phyloP scores from a whole-genome alignment of 2,797 vertebrate species.

The Coregonus ussuriensis region DNA sequence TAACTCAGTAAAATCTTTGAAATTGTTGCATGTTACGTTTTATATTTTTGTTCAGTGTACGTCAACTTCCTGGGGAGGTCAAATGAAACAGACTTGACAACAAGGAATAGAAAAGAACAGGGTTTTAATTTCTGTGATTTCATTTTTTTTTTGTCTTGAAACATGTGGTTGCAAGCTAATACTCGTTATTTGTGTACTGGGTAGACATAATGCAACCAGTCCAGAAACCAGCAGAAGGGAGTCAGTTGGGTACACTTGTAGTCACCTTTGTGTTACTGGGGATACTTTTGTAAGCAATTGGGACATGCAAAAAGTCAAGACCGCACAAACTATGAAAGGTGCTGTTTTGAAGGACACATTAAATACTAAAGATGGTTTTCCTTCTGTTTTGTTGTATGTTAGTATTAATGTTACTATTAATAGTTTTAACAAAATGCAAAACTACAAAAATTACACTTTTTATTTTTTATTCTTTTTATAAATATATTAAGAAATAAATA shows the following conservation, averaged over 20 bases:
- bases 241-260: constrained; percentile 50
- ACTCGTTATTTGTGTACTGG: constrained; percentile 60
- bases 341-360: constrained; percentile 77
- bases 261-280: constrained; percentile 23
- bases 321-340: constrained; percentile 69
- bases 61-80: constrained; percentile 47
- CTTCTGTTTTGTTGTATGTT: constrained; percentile 74
- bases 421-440: constrained; percentile 85
- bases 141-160: constrained; percentile 43
- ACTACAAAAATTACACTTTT: constrained; percentile 63
- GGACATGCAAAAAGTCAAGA: constrained; percentile 61
- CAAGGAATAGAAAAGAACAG: constrained; percentile 38
- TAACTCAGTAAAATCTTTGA: too few relatives aligned
- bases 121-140: constrained; percentile 39
- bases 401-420: constrained; percentile 76
- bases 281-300: constrained; percentile 62
- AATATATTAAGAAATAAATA: constrained; percentile 75
- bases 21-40: too few relatives aligned
- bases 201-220: constrained; percentile 58
- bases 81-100: constrained; percentile 57
- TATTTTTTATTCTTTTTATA: constrained; percentile 70
- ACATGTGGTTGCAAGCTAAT: constrained; percentile 48
- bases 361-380: constrained; percentile 82
- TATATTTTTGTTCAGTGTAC: background rate
- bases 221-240: constrained; percentile 38